These are phyloP conservation scores for Otus sunia DNA, from an alignment of 2,113 vertebrate species.

Conservation along the genomic window DNA sequence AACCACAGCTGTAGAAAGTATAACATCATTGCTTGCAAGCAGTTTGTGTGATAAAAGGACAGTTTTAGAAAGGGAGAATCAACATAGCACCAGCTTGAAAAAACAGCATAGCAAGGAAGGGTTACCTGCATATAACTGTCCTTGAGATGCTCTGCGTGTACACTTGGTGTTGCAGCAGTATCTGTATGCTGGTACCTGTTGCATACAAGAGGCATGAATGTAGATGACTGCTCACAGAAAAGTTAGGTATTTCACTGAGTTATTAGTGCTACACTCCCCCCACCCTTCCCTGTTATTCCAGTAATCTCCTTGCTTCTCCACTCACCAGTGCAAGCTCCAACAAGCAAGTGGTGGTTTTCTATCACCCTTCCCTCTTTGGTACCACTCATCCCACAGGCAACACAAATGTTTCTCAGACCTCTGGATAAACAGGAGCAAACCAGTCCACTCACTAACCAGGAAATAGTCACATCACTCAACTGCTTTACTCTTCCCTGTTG, in stretches of 20 bases:
- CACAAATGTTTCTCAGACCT: background rate
- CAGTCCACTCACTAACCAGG: background rate
- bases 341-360: background rate
- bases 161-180: rapidly evolving
- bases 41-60: background rate
- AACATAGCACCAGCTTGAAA: background rate
- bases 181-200: background rate
- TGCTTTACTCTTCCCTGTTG: background rate
- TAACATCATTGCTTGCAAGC: background rate
- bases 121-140: background rate
- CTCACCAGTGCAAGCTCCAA: background rate
- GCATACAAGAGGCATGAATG: background rate
- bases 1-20: background rate
- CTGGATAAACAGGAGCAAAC: background rate
- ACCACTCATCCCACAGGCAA: background rate
- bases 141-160: background rate
- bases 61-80: background rate
- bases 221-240: background rate
- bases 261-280: background rate
- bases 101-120: background rate
- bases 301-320: background rate
- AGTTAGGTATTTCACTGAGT: background rate
- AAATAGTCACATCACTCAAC: background rate
- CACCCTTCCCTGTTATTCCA: background rate
- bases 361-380: rapidly evolving